Base-by-base conservation (phyloP, 2,888 invertebrate species). In the Chrysolina haemoptera region DNA sequence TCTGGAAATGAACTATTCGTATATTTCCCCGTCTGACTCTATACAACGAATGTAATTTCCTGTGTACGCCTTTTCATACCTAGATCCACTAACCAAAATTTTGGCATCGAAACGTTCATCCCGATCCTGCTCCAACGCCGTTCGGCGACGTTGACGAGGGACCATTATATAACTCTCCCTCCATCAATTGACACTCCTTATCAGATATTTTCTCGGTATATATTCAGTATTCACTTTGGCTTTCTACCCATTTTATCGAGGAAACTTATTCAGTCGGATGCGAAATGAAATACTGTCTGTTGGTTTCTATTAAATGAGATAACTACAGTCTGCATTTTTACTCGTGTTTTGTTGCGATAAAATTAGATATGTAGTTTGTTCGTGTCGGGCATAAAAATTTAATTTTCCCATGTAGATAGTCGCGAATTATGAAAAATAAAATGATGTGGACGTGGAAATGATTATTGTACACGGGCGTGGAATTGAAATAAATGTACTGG, bases 231-330 rank as follows among this genome's bases (percentile, higher is more conserved):
- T 78, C 77, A 77, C 77, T 78, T 78, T 71, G 53, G 35, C 64
- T 59, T 67, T 70, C 68, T 75, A 67, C 72, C 74, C 76, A 69
- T 73, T 74, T 76, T 74, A 72, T 72, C 76, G 75, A 77, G 78
- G 78, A 76, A 78, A 78, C 78, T 74, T n/a, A n/a, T n/a, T 53
- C 76, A 76, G 74, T 77, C 73, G 76, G 70, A 77, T 75, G 62
- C 76, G 74, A 77, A 78, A 79, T 79, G 79, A 79, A 79, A 79
- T 77, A 79, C 75, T 59, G 73, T 75, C 71, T 75, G 78, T 74
- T 69, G 79, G 76, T 78, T 77, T 73, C 66, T 71, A 75, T 78
- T 78, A 73, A 72, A 73, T 48, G 70, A 75, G 76, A 79, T 79
- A 77, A 77, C 75, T 74, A 69, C 62, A 35, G 67, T 50, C 62